Evolutionary conservation across 2,888 invertebrate genomes (phyloP).

Genomic region (Pilophorus perplexus): DNA sequence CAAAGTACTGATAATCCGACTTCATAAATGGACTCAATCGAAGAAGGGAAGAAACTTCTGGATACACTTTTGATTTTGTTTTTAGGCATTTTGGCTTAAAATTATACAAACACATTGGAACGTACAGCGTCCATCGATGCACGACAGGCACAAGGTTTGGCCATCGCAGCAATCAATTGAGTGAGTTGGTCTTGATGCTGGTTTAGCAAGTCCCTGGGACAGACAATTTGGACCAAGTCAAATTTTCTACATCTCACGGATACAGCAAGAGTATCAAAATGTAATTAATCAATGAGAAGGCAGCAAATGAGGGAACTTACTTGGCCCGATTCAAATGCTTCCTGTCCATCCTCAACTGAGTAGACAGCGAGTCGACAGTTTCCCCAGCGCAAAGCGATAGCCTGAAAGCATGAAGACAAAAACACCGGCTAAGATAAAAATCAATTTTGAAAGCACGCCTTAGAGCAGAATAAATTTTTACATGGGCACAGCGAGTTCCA

Average conservation of each 20-base stretch:
- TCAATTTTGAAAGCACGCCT: background rate
- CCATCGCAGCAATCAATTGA: background rate
- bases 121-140: background rate
- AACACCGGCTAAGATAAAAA: background rate
- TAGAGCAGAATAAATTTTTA: background rate
- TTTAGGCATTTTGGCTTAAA: too few species aligned
- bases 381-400: background rate
- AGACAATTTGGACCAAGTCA: too few species aligned
- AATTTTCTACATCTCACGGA: too few species aligned
- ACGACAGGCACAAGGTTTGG: background rate
- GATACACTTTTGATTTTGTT: too few species aligned
- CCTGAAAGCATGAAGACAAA: background rate
- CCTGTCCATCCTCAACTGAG: background rate
- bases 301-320: background rate
- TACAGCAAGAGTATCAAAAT: background rate
- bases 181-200: constrained; percentile 10
- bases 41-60: too few species aligned
- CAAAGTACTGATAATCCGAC: too few species aligned
- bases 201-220: background rate
- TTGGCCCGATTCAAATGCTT: background rate
- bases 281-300: background rate
- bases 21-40: too few species aligned
- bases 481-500: background rate
- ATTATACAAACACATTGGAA: too few species aligned
- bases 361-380: background rate